Conservation (phyloP, 2,888 invertebrate genomes). For the Cheilosia vulpina region DNA sequence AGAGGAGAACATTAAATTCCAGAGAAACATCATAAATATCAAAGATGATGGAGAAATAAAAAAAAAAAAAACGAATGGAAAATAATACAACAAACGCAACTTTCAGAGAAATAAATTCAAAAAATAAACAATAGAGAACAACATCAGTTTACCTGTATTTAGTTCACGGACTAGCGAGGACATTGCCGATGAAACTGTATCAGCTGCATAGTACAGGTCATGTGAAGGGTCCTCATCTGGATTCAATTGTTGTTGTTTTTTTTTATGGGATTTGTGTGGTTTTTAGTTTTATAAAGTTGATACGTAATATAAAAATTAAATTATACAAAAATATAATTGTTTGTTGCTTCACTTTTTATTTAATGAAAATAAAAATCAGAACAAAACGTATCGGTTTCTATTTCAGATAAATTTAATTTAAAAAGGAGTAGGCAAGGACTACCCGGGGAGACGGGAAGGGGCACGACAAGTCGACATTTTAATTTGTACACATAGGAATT, state of each 20-base stretch:
- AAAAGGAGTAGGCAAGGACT: not conserved
- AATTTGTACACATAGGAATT: not conserved
- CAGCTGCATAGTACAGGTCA: conserved; percentile 96
- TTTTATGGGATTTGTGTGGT: conserved; percentile 42
- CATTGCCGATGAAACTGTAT: conserved; percentile 99
- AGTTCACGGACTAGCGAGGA: conserved; percentile 97
- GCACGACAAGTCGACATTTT: not conserved
- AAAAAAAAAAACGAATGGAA: not conserved
- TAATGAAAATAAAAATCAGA: conserved; percentile 1
- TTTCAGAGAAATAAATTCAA: conserved; percentile 2
- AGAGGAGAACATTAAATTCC: conserved; percentile 43
- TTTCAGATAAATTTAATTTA: not conserved
- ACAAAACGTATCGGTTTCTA: not conserved
- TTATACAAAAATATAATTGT: conserved; percentile 44
- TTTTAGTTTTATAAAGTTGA: conserved; percentile 39
- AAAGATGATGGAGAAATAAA: conserved; percentile 27
- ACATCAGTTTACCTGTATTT: conserved; percentile 89
- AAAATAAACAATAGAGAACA: conserved; percentile 4
- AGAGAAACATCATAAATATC: conserved; percentile 27
- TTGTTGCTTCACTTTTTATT: conserved; percentile 19
- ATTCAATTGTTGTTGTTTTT: conserved; percentile 38
- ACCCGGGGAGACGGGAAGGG: not conserved
- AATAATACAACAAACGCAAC: conserved; percentile 10
- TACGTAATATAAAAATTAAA: conserved; percentile 56
- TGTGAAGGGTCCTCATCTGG: conserved; percentile 87